Base-by-base conservation (phyloP, 2,888 invertebrate species). In the Monochamus alternatus region DNA sequence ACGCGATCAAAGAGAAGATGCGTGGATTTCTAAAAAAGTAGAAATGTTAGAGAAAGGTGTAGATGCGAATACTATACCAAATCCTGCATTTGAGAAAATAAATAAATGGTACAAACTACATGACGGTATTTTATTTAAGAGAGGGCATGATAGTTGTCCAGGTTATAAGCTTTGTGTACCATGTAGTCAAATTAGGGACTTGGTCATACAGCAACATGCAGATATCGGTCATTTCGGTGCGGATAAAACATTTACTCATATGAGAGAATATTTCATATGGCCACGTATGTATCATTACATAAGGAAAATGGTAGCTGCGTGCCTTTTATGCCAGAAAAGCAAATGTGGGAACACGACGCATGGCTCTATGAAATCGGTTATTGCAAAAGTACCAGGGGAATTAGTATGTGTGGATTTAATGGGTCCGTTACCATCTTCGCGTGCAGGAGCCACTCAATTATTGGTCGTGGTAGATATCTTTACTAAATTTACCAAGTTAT, bases 341-440 rank as follows among this genome's bases (percentile, higher is more conserved):
- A 52, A 52, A 52, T n/a, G 3, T 8, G 52, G 10, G 8, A 52
- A 52, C 4, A n/a, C 12, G 3, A n/a, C 8, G 3, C 52, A 52
- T 52, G 52, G 52, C 9, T 10, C 3, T 5, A n/a, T 52, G 10
- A 52, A 52, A n/a, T n/a, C n/a, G n/a, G n/a, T n/a, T n/a, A 0
- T 73, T 3, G 60, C 60, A n/a, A 58, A 73, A 30, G 68, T 43
- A 58, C 69, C 69, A 8, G 69, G 67, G 0, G 68, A 75, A 7
- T 59, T 73, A 8, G 66, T 77, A 3, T 78, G 74, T 70, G 9
- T 73, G 3, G 72, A 77, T 43, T 59, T 79, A 38, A 75, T 79
- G 59, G 79, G 75, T 8, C 75, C 75, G 0, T 38, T 38, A 38
- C 38, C 38, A 4, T 38, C 38, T 38, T 38, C 38, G 38, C 38